Evolutionary conservation across 1,140 invertebrate genomes (phyloP).

Genomic region (Euwallacea fornicatus): DNA sequence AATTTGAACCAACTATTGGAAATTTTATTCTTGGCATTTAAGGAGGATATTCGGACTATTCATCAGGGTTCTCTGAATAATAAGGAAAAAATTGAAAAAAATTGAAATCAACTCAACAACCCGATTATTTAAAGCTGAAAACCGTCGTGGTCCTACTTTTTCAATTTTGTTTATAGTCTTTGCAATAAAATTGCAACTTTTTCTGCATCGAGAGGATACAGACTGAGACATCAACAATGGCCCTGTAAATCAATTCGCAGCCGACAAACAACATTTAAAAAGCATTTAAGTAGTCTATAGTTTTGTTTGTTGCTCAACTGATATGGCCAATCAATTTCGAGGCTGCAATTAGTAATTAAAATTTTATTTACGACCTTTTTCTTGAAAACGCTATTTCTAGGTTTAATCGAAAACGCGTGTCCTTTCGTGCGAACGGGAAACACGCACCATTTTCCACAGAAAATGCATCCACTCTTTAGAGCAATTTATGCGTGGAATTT

Average conservation of each 20-base stretch:
- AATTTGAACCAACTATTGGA: too few species aligned
- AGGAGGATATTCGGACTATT: too few species aligned
- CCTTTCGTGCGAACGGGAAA: constrained; percentile 9
- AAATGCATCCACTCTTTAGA: neutral
- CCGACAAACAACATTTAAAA: constrained; percentile 4
- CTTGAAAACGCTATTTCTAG: constrained; percentile 20
- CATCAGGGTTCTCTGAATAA: too few species aligned
- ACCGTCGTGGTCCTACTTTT: too few species aligned
- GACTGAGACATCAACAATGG: neutral
- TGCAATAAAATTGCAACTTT: neutral
- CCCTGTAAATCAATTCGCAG: neutral
- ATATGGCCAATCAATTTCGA: constrained; percentile 19
- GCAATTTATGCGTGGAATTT: constrained; percentile 10
- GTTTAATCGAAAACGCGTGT: neutral
- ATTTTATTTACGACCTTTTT: constrained; percentile 11
- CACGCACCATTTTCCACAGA: constrained; percentile 11
- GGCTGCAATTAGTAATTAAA: constrained; percentile 15
- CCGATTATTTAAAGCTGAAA: too few species aligned
- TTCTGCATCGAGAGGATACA: neutral
- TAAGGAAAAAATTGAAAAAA: too few species aligned
- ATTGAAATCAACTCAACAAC: too few species aligned
- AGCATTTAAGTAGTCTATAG: neutral
- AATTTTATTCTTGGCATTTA: too few species aligned
- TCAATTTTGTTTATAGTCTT: too few species aligned
- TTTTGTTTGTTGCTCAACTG: neutral